Conservation (phyloP, 2,888 invertebrate species). For the Phaonia tiefii region DNA sequence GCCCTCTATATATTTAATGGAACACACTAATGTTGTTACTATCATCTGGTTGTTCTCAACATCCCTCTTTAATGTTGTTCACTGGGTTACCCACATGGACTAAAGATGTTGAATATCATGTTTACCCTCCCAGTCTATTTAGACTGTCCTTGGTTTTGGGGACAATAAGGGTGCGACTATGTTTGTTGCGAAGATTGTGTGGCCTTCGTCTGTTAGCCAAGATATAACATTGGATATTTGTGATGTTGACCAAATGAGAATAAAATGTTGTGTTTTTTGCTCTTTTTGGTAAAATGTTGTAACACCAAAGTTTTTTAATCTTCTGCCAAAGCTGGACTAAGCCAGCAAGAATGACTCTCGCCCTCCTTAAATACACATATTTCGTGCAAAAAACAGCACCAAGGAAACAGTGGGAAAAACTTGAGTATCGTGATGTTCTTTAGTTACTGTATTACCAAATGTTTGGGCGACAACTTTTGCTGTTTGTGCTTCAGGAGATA, state of each 20-base stretch:
- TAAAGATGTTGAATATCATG: too few species aligned
- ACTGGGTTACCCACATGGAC: too few species aligned
- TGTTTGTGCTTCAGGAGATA: background rate
- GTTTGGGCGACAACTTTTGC: constrained; percentile 11
- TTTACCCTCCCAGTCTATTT: too few species aligned
- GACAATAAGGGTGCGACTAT: background rate
- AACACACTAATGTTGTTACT: too few species aligned
- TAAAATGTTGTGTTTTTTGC: constrained; percentile 12
- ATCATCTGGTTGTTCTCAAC: background rate
- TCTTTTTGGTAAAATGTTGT: constrained; percentile 16
- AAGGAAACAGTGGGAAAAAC: background rate
- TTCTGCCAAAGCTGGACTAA: constrained; percentile 8
- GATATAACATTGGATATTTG: background rate
- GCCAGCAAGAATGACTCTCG: background rate
- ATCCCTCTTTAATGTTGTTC: constrained; percentile 2
- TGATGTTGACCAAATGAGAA: constrained; percentile 14
- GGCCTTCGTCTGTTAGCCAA: constrained; percentile 1
- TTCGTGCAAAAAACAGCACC: background rate
- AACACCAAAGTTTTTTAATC: constrained; percentile 42
- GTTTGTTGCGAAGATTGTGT: background rate
- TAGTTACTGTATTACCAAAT: constrained; percentile 6
- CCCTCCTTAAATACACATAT: too few species aligned
- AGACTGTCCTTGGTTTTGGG: too few species aligned
- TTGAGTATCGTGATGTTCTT: background rate
- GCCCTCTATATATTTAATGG: too few species aligned